Conservation (phyloP, 2,888 invertebrate species). For the Aelia acuminata region DNA sequence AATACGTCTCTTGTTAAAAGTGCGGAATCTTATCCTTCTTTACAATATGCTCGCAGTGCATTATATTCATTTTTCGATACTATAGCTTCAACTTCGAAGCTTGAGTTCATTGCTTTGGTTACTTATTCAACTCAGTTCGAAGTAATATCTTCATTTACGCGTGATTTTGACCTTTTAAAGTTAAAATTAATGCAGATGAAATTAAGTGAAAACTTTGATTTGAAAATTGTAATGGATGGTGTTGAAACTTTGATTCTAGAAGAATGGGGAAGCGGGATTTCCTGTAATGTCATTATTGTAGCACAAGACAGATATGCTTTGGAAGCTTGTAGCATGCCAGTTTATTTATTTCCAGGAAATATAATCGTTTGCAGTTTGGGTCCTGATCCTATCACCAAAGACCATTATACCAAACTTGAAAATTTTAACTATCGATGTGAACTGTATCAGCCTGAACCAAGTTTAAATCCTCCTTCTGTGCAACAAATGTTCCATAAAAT, state of each 20-base stretch:
- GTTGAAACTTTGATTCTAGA: constrained; percentile 84
- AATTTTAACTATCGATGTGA: constrained; percentile 60
- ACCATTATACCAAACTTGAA: constrained; percentile 50
- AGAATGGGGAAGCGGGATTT: constrained; percentile 92
- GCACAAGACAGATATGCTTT: constrained; percentile 82
- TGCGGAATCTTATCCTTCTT: constrained; percentile 73
- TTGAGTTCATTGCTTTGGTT: constrained; percentile 80
- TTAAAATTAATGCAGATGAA: constrained; percentile 82
- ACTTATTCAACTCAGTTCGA: constrained; percentile 73
- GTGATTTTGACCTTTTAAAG: constrained; percentile 87
- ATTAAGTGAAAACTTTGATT: constrained; percentile 88
- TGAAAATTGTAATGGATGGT: constrained; percentile 84
- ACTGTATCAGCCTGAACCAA: constrained; percentile 73
- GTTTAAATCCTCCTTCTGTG: constrained; percentile 70
- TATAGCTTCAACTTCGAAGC: constrained; percentile 75
- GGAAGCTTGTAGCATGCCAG: constrained; percentile 77
- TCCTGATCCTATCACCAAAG: constrained; percentile 63
- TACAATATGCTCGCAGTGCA: constrained; percentile 78
- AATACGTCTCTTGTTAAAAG: constrained; percentile 74
- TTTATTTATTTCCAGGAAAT: constrained; percentile 85
- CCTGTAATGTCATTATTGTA: constrained; percentile 84
- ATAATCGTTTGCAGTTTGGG: constrained; percentile 70
- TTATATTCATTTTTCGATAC: constrained; percentile 78
- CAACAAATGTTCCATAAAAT: constrained; percentile 76
- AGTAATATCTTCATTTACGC: constrained; percentile 87